Base-by-base conservation (phyloP, 2,113 vertebrate genomes). In the Pristiophorus japonicus region DNA sequence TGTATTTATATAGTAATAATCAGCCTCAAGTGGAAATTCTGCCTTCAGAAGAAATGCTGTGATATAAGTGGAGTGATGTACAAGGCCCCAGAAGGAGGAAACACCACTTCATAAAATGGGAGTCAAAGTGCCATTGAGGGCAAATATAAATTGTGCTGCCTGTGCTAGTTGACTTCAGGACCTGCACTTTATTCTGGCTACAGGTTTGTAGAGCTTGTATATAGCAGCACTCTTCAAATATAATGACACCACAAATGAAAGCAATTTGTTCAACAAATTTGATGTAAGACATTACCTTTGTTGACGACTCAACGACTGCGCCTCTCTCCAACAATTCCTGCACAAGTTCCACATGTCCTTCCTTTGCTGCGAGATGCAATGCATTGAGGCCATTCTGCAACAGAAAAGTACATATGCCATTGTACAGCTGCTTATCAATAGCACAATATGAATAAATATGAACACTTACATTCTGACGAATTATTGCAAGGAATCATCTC, bases 381-480 rank as follows among this genome's bases (percentile, higher is more conserved):
- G 99, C 99, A 42, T 99, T 99, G 96, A 99, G 99, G 96, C 99
- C 99, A 98, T 99, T 99, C 99, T 99, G 97, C 24, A 97, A 97
- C 75, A 95, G 96, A 96, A 97, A 96, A 96, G 34, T 95, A 96
- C 96, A 38, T 67, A 96, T 95, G 73, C 38, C 45, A 51, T 18
- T 45, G 12, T 73, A 70, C 3, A 34, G 27, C 65, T 94, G 24
- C 10, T 73, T 45, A 1, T 47, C 38, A 94, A 51, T 65, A 18
- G 1, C 95, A 51, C 0, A 42, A 73, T 55, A 22, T 59, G 1
- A 20, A 42, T 7, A 75, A 51, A 73, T n/a, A 95, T 0, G 0
- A 65, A 12, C 51, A 95, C 95, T 96, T 91, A 88, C 47, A 59
- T 90, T 65, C 95, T 12, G 0, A 16, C 96, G 27, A 65, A 42